These are phyloP conservation scores for Guaruba guarouba DNA, from an alignment of 2,113 vertebrate species.

Conservation along the genomic window DNA sequence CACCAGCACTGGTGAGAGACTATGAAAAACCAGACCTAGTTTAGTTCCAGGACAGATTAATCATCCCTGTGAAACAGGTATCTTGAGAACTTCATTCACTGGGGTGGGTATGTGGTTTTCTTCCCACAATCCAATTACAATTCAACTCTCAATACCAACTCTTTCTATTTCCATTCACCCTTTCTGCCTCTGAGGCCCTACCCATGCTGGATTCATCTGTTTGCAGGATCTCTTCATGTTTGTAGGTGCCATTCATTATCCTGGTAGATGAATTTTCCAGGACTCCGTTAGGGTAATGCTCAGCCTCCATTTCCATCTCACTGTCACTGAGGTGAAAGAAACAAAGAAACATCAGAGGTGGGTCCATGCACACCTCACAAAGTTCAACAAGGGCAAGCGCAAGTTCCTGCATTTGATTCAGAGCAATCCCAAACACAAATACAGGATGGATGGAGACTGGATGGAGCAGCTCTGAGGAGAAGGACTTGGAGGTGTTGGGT, in stretches of 20 bases:
- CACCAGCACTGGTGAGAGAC: not conserved
- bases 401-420: not conserved
- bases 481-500: not conserved
- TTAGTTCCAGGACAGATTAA: not conserved
- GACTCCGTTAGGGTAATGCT: constrained; percentile 94
- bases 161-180: not conserved
- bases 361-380: not conserved
- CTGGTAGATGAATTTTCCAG: constrained; percentile 86
- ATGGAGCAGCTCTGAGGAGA: not conserved
- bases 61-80: not conserved
- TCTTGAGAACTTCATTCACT: not conserved
- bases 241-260: constrained; percentile 96
- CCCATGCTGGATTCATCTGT: constrained; percentile 93
- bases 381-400: not conserved
- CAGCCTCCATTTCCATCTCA: constrained; percentile 97
- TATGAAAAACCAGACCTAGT: not conserved
- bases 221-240: constrained; percentile 93
- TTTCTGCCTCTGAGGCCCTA: constrained; percentile 44
- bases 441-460: not conserved
- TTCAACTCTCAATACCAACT: not conserved
- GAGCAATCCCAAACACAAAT: not conserved
- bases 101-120: not conserved
- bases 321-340: constrained; percentile 81
- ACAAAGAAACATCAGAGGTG: not conserved
- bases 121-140: not conserved